A percentile compares a stretch with the other conserved stretches of the same genome.
phyloP scores from a whole-genome alignment of 1,140 invertebrate genomes.

The Teleogryllus occipitalis region DNA sequence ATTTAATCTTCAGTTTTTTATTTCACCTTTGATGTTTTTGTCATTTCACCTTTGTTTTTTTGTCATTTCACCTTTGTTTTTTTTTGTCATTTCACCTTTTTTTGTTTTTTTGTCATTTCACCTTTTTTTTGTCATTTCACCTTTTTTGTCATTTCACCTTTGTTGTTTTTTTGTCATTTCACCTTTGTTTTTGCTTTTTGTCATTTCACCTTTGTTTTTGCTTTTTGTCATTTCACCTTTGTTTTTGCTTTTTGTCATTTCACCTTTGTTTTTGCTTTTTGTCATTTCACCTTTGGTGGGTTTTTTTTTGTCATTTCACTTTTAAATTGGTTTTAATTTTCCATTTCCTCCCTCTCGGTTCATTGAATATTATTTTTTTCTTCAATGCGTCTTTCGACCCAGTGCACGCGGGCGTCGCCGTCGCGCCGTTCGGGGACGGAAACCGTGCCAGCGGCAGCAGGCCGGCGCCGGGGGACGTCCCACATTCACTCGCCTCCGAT shows the following conservation, averaged over 20 bases:
- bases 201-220: neutral
- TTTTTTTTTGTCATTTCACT: neutral
- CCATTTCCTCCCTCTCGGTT: neutral
- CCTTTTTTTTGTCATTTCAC: neutral
- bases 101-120: conserved; percentile 11
- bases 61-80: neutral
- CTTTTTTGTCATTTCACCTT: neutral
- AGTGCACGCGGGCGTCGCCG: too few species aligned
- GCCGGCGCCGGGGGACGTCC: too few species aligned
- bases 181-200: neutral
- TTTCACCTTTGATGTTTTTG: neutral
- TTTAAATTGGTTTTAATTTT: neutral
- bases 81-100: conserved; percentile 9
- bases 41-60: neutral
- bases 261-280: neutral
- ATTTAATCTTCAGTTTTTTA: neutral
- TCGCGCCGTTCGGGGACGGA: too few species aligned
- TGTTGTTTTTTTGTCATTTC: neutral
- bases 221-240: neutral
- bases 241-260: neutral
- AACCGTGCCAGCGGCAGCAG: too few species aligned
- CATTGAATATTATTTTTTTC: too few species aligned
- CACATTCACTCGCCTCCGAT: too few species aligned
- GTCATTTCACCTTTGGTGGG: neutral
- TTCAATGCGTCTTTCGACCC: too few species aligned